phyloP scores from a whole-genome alignment of 2,888 invertebrate species.

The Drosophila monieri region DNA sequence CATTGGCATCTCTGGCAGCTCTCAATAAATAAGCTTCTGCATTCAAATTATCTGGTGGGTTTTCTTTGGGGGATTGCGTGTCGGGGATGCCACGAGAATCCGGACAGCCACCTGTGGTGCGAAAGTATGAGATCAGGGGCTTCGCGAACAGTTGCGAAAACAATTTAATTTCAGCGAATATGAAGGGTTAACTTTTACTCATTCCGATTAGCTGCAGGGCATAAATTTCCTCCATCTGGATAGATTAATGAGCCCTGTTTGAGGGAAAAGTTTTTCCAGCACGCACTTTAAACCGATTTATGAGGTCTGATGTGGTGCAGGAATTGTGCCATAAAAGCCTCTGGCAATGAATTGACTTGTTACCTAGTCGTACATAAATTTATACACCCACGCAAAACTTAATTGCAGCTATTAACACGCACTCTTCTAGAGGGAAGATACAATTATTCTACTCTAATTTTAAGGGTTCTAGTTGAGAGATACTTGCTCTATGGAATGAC shows the following conservation, averaged over 20 bases:
- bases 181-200: slow-evolving; percentile 24
- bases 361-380: slow-evolving; percentile 11
- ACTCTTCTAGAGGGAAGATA: background rate
- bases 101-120: slow-evolving; percentile 36
- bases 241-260: slow-evolving; percentile 24
- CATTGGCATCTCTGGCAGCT: background rate
- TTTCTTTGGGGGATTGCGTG: slow-evolving; percentile 29
- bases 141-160: slow-evolving; percentile 32
- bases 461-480: too few relatives aligned
- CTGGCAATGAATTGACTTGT: slow-evolving; percentile 5
- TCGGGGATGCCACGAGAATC: slow-evolving; percentile 10
- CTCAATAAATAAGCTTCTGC: slow-evolving; percentile 21
- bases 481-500: background rate
- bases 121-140: background rate
- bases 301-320: background rate
- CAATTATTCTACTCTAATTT: background rate
- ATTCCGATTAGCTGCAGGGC: slow-evolving; percentile 17
- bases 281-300: slow-evolving; percentile 18
- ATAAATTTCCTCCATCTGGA: slow-evolving; percentile 1
- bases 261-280: slow-evolving; percentile 19
- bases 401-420: slow-evolving; percentile 26
- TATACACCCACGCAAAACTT: slow-evolving; percentile 20
- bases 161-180: slow-evolving; percentile 26
- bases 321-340: slow-evolving; percentile 15
- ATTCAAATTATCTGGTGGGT: background rate